Evolutionary conservation across 2,113 vertebrate species (phyloP).

Genomic region (Stegastes partitus): DNA sequence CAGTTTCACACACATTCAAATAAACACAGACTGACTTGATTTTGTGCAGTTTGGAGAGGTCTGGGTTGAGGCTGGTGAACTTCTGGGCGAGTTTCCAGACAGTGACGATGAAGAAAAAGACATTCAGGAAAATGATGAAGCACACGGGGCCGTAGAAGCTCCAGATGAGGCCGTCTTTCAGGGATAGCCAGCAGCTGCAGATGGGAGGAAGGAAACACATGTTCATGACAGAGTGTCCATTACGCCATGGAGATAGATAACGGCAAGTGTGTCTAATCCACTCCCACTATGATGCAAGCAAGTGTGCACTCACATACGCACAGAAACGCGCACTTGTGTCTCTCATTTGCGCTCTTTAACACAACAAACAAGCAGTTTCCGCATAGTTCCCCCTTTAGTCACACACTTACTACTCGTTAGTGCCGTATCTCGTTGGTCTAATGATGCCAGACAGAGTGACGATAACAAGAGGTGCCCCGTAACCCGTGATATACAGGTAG

Average conservation of each 20-base stretch:
- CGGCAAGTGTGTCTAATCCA: constrained; percentile 13
- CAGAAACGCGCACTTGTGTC: neutral
- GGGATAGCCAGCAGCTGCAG: constrained; percentile 88
- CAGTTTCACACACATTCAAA: neutral
- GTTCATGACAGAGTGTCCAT: constrained; percentile 11
- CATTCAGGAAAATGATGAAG: constrained; percentile 84
- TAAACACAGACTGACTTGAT: constrained; percentile 79
- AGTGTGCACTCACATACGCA: neutral
- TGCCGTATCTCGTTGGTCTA: constrained; percentile 82
- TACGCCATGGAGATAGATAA: neutral
- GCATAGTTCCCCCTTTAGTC: neutral
- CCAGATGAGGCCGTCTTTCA: constrained; percentile 83
- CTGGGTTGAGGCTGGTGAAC: constrained; percentile 89
- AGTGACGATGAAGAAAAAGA: constrained; percentile 86
- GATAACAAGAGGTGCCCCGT: constrained; percentile 84
- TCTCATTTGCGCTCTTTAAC: neutral
- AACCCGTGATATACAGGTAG: constrained; percentile 84
- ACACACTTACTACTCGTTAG: constrained; percentile 79
- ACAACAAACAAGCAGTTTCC: neutral
- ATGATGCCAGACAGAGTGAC: constrained; percentile 83
- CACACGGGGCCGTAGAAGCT: constrained; percentile 88
- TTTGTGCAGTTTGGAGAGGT: constrained; percentile 85
- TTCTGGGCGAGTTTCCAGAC: constrained; percentile 89
- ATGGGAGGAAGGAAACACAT: constrained; percentile 16
- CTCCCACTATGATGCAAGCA: constrained; percentile 1